Evolutionary conservation across 2,113 vertebrate genomes (phyloP).

Genomic region (Coptodon bakossiorum): DNA sequence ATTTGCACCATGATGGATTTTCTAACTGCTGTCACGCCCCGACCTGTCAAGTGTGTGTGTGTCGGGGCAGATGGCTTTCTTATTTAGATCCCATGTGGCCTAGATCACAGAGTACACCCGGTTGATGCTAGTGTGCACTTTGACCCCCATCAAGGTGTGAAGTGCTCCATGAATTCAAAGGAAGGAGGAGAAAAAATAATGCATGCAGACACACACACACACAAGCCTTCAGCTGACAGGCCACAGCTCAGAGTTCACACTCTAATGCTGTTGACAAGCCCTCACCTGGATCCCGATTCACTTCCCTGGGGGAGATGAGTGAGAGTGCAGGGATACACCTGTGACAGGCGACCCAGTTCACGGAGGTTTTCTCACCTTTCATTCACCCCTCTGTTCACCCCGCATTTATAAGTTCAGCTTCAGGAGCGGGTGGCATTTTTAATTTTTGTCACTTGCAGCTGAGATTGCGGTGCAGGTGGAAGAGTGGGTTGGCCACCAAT

Average conservation of each 20-base stretch:
- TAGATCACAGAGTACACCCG: not conserved
- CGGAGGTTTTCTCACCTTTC: conserved; percentile 42
- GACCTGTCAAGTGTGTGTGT: not conserved
- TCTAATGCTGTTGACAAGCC: conserved; percentile 46
- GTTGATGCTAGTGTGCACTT: conserved; percentile 29
- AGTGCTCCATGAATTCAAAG: conserved; percentile 30
- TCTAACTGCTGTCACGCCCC: not conserved
- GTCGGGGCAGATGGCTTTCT: not conserved
- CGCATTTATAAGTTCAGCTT: not conserved
- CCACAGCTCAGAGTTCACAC: conserved; percentile 1
- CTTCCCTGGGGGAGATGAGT: conserved; percentile 27
- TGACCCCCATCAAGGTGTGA: conserved; percentile 46
- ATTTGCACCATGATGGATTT: not conserved
- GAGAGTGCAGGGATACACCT: conserved; percentile 27
- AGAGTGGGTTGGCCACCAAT: not conserved
- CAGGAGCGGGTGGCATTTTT: not conserved
- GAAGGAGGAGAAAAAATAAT: not conserved
- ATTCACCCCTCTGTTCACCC: not conserved
- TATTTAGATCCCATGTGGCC: not conserved
- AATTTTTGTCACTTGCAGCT: conserved; percentile 2
- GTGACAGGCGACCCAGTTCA: conserved; percentile 58
- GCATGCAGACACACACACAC: not conserved
- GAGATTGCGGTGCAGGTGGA: not conserved
- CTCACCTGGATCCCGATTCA: conserved; percentile 44
- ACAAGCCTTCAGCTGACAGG: conserved; percentile 6